phyloP scores from a whole-genome alignment of 2,888 invertebrate species.

The Brachynemurus nebulosus region DNA sequence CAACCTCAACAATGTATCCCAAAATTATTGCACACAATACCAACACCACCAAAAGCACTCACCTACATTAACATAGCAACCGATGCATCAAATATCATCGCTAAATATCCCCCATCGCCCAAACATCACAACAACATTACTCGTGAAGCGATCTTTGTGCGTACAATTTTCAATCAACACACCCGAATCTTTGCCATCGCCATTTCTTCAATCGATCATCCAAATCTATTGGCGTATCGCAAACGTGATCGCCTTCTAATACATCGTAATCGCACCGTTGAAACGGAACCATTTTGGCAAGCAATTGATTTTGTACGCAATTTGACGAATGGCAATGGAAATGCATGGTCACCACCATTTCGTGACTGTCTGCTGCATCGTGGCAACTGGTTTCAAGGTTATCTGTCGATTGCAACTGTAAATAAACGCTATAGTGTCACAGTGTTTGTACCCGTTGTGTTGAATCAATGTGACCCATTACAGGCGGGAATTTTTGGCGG shows the following conservation, averaged over 20 bases:
- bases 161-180: constrained; percentile 9
- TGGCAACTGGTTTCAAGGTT: constrained; percentile 29
- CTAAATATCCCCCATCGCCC: constrained; percentile 30
- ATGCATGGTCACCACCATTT: constrained; percentile 31
- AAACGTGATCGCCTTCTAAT: constrained; percentile 4
- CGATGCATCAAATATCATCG: constrained; percentile 20
- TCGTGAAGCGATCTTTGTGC: constrained; percentile 22
- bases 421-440: constrained; percentile 21
- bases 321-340: not conserved
- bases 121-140: constrained; percentile 28
- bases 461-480: constrained; percentile 59
- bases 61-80: constrained; percentile 1
- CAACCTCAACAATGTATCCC: not conserved
- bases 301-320: not conserved
- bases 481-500: constrained; percentile 54
- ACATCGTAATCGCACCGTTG: constrained; percentile 2
- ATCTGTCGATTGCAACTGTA: constrained; percentile 23
- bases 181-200: constrained; percentile 5
- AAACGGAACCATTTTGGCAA: constrained; percentile 6
- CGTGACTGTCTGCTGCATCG: constrained; percentile 28
- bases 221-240: constrained; percentile 2
- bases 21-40: not conserved
- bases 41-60: not conserved
- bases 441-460: constrained; percentile 35
- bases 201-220: not conserved